A percentile compares a stretch with the other conserved stretches of the same genome.
Conservation (phyloP, 2,888 invertebrate genomes). For the Cataglyphis livida region DNA sequence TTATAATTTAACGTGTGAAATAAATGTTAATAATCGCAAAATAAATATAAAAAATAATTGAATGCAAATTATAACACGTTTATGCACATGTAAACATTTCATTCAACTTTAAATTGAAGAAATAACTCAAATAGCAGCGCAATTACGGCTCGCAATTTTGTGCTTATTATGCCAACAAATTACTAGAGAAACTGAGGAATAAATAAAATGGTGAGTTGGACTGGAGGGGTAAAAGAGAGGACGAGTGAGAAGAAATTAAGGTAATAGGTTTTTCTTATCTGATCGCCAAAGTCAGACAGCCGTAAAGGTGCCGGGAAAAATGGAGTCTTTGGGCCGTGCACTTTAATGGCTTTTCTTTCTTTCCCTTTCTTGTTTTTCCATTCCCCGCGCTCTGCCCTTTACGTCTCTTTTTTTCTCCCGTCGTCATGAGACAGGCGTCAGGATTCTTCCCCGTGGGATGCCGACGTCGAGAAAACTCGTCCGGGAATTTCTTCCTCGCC, state of each 20-base stretch:
- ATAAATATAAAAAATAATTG: neutral
- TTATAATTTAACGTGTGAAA: neutral
- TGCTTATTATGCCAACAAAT: conserved; percentile 17
- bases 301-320: conserved; percentile 57
- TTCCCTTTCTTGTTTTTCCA: conserved; percentile 18
- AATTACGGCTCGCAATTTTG: conserved; percentile 10
- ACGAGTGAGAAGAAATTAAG: conserved; percentile 61
- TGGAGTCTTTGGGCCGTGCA: conserved; percentile 28
- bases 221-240: conserved; percentile 9
- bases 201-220: conserved; percentile 34
- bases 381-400: neutral
- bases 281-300: conserved; percentile 63
- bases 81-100: neutral
- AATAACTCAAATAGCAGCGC: neutral
- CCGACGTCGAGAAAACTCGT: conserved; percentile 60
- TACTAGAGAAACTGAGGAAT: neutral
- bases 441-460: conserved; percentile 29
- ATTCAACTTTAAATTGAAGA: neutral
- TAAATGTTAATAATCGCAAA: neutral
- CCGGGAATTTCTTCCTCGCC: conserved; percentile 39
- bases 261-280: conserved; percentile 67
- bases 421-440: conserved; percentile 26
- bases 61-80: neutral
- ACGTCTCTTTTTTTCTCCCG: neutral
- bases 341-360: conserved; percentile 44